Conservation (phyloP, 2,888 invertebrate genomes). For the Boloria euphrosyne region DNA sequence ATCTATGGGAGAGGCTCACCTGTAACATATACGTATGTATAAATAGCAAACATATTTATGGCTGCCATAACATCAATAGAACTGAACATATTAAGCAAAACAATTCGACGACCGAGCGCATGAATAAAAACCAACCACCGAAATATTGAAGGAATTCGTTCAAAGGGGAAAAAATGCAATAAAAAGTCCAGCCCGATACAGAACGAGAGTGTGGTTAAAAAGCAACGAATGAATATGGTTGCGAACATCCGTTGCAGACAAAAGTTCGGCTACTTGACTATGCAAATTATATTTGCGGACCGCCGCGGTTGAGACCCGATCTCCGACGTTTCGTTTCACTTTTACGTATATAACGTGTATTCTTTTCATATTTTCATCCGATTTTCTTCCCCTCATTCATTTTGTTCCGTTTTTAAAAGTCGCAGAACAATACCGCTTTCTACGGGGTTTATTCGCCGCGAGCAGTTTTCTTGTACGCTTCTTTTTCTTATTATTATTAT, state of each 20-base stretch:
- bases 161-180: conserved; percentile 81
- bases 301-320: conserved; percentile 76
- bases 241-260: conserved; percentile 80
- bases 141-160: conserved; percentile 82
- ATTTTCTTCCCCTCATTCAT: conserved; percentile 79
- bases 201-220: conserved; percentile 79
- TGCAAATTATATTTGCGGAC: conserved; percentile 84
- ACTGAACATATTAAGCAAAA: conserved; percentile 72
- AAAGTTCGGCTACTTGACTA: conserved; percentile 81
- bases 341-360: conserved; percentile 77
- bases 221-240: conserved; percentile 81
- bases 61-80: conserved; percentile 48
- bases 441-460: conserved; percentile 77
- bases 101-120: conserved; percentile 77
- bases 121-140: conserved; percentile 79
- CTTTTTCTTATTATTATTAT: conserved; percentile 77
- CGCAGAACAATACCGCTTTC: conserved; percentile 79
- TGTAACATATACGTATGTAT: not conserved
- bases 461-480: conserved; percentile 77
- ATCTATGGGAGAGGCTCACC: too few species aligned
- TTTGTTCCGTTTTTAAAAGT: conserved; percentile 79
- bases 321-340: conserved; percentile 80
- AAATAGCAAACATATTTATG: not conserved
- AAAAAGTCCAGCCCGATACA: conserved; percentile 74
- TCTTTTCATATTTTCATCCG: conserved; percentile 83